phyloP scores from a whole-genome alignment of 2,797 vertebrate genomes.

The Acrocephalus scirpaceus region DNA sequence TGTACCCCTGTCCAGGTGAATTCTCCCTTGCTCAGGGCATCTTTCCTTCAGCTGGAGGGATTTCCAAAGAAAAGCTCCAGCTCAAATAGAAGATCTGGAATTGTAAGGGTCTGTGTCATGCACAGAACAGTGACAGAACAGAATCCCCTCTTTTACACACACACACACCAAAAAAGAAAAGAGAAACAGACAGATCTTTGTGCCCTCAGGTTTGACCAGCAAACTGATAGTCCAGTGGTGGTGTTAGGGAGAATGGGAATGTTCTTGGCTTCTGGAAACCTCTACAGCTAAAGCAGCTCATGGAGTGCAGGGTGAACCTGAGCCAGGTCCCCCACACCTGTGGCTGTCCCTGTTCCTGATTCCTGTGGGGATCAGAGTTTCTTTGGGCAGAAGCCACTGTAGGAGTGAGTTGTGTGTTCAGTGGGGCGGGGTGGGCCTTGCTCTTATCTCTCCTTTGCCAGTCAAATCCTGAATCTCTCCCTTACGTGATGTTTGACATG shows the following conservation, averaged over 20 bases:
- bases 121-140: background rate
- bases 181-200: background rate
- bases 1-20: background rate
- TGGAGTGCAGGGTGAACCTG: fast-evolving
- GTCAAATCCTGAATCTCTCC: background rate
- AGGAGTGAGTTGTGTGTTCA: background rate
- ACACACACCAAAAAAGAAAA: no score
- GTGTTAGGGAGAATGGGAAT: background rate
- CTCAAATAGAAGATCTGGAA: background rate
- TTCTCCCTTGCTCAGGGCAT: background rate
- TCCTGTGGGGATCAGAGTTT: background rate
- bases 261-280: background rate
- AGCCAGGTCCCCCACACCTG: fast-evolving
- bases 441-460: background rate
- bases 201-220: background rate
- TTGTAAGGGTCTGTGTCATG: background rate
- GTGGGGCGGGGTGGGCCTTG: background rate
- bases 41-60: background rate
- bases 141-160: background rate
- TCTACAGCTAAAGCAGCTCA: background rate
- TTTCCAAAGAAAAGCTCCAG: background rate
- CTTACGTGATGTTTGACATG: background rate
- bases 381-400: background rate
- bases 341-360: background rate
- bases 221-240: background rate